Evolutionary conservation across 2,797 vertebrate species (phyloP), one percentile per base, ranked within the genome.

Genomic region (Aselliscus stoliczkanus): DNA sequence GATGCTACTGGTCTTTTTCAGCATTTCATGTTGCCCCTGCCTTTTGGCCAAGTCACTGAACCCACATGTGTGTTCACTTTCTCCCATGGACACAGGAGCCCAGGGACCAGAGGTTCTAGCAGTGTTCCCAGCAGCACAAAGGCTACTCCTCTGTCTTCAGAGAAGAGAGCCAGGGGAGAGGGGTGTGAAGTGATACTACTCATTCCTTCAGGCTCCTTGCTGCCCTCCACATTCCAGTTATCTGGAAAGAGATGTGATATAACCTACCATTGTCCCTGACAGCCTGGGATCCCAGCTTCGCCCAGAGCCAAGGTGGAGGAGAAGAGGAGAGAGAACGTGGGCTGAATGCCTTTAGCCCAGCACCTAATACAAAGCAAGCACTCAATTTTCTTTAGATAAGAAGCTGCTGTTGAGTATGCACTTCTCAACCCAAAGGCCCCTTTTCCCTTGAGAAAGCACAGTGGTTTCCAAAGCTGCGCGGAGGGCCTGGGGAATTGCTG

Each of bases 231-330:
- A 17, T 21, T 79, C 6, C 44, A 82, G 27, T 75, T 1, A 0
- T 34, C 62, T 89, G 52, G 82, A 91, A 65, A 93, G 88, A 96
- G 82, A 93, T 50, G 64, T 70, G 73, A 82, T 6, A 62, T 29
- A 62, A 37, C 27, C 65, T 72, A 27, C 27, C 21, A 42, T 67
- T 47, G 50, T 67, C 17, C 65, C 82, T 56, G 81, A 93, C 31
- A 93, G 62, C 23, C 56, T 0, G 7, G 54, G 47, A 39, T 79
- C 69, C 56, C 34, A 42, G 37, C 47, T 47, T 93, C 80, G 64
- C 20, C 17, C 42, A 34, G 64, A 92, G 60, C 54, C 52, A 37
- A 1, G 7, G 34, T 52, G 56, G 52, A 83, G 52, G 50, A 76
- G 34, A 54, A 54, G 7, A 64, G 34, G 39, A 80, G 52, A 7